Conservation (phyloP, 1,140 invertebrate species). For the Myzus persicae region DNA sequence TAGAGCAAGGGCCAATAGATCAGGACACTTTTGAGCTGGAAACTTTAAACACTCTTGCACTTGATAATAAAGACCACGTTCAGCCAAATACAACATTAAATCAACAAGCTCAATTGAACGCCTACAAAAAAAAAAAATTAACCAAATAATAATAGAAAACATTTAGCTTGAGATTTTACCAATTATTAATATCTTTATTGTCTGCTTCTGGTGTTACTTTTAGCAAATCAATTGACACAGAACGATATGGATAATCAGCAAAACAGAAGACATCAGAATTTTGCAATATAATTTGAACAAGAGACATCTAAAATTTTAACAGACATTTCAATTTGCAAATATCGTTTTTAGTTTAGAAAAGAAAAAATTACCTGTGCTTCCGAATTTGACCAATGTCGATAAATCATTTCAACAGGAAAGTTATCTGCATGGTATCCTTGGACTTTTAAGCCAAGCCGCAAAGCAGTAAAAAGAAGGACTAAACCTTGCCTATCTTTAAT, state of each 20-base stretch:
- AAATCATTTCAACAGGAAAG: slow-evolving; percentile 90
- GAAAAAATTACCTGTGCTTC: slow-evolving; percentile 74
- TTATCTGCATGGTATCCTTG: slow-evolving; percentile 75
- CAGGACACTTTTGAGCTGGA: slow-evolving; percentile 91
- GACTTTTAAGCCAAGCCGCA: slow-evolving; percentile 78
- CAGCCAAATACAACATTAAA: slow-evolving; percentile 83
- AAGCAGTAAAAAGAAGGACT: slow-evolving; percentile 79
- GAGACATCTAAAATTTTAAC: slow-evolving; percentile 74
- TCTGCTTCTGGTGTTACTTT: slow-evolving; percentile 89
- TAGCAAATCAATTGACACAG: slow-evolving; percentile 85
- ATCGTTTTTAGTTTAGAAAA: neutral
- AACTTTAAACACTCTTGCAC: slow-evolving; percentile 92
- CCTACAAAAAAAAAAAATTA: slow-evolving; percentile 62
- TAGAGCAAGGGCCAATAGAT: slow-evolving; percentile 87
- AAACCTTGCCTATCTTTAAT: slow-evolving; percentile 87
- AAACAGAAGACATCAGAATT: slow-evolving; percentile 94
- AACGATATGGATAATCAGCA: slow-evolving; percentile 86
- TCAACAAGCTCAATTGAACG: slow-evolving; percentile 91
- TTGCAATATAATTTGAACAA: slow-evolving; percentile 85
- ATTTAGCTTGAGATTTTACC: slow-evolving; percentile 67
- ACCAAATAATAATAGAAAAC: slow-evolving; percentile 32
- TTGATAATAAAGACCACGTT: slow-evolving; percentile 80
- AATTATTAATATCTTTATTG: slow-evolving; percentile 89
- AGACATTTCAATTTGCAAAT: neutral
- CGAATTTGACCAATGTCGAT: slow-evolving; percentile 89